phyloP scores from a whole-genome alignment of 2,888 invertebrate genomes.

The Cremastinae sp. region DNA sequence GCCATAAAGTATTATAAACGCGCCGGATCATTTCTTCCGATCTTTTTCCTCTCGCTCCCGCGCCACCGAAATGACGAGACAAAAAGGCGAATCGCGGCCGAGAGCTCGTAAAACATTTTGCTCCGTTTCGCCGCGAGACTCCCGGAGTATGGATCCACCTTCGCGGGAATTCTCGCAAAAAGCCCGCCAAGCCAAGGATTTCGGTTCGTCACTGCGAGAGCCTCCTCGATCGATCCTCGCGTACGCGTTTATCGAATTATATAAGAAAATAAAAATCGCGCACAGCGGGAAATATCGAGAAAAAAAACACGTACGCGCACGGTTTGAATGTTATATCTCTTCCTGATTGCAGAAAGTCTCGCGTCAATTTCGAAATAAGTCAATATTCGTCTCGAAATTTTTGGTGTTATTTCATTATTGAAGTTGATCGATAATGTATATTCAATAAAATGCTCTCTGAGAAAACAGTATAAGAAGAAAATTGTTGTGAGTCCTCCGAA shows the following conservation, averaged over 20 bases:
- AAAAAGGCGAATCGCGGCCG: conserved; percentile 69
- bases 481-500: too few species aligned
- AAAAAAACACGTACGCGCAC: conserved; percentile 12
- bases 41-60: conserved; percentile 50
- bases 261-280: conserved; percentile 36
- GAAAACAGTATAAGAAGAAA: too few species aligned
- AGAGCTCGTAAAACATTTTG: conserved; percentile 75
- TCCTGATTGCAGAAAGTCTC: too few species aligned
- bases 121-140: conserved; percentile 62
- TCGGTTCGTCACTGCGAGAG: conserved; percentile 27
- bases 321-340: too few species aligned
- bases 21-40: conserved; percentile 53
- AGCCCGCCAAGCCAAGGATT: conserved; percentile 58
- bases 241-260: conserved; percentile 51
- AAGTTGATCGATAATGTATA: too few species aligned
- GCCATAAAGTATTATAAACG: conserved; percentile 24
- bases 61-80: conserved; percentile 62
- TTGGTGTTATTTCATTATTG: too few species aligned
- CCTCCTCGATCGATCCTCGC: conserved; percentile 17
- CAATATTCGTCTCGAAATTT: too few species aligned
- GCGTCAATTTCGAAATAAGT: too few species aligned
- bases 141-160: conserved; percentile 64
- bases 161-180: conserved; percentile 71
- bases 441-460: too few species aligned
- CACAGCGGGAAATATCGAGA: not conserved